These are phyloP conservation scores for Silvanus unidentatus DNA, from an alignment of 2,888 invertebrate species.

Conservation along the genomic window DNA sequence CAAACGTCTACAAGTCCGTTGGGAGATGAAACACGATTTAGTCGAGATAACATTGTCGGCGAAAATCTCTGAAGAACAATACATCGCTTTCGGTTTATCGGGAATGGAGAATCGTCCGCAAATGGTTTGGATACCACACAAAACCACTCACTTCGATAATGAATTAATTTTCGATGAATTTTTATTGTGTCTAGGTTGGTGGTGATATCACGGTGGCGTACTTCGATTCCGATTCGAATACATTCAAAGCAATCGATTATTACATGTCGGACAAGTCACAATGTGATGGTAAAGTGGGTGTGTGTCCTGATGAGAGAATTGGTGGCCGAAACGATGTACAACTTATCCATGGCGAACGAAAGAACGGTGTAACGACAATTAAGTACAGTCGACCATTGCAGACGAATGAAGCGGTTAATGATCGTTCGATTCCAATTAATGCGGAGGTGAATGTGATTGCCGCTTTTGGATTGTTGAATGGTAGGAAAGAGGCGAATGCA, in stretches of 20 bases:
- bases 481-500: conserved; percentile 74
- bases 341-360: conserved; percentile 68
- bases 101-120: conserved; percentile 67
- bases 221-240: conserved; percentile 54
- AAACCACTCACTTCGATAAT: not conserved
- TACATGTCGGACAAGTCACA: conserved; percentile 75
- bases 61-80: conserved; percentile 74
- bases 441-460: conserved; percentile 71
- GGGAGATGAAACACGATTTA: conserved; percentile 72
- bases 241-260: conserved; percentile 77
- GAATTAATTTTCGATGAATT: too few species aligned
- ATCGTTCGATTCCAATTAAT: conserved; percentile 44
- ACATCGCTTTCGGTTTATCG: conserved; percentile 82
- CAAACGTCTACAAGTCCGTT: conserved; percentile 77
- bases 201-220: conserved; percentile 81
- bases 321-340: conserved; percentile 75
- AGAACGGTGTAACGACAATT: conserved; percentile 74
- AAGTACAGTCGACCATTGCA: conserved; percentile 72
- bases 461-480: conserved; percentile 80
- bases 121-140: conserved; percentile 60
- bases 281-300: conserved; percentile 76
- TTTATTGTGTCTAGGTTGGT: conserved; percentile 53
- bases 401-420: conserved; percentile 67
- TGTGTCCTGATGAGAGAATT: conserved; percentile 77
- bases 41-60: conserved; percentile 75